Base-by-base conservation (phyloP, 2,797 vertebrate species). In the Megalops cyprinoides region DNA sequence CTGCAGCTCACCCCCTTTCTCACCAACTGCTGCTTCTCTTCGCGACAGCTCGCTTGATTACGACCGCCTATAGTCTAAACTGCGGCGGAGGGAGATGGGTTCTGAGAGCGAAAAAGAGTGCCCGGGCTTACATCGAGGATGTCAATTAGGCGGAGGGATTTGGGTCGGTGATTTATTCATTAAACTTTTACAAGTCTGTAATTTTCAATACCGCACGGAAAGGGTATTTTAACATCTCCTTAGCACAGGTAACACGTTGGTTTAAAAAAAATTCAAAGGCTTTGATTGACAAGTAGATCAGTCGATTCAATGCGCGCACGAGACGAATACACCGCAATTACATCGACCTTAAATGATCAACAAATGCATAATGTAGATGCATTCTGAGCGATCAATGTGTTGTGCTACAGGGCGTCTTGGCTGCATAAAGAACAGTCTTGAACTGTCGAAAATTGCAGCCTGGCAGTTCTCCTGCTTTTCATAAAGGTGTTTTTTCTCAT, bases 31-130 rank as follows among this genome's bases (percentile, higher is more conserved):
- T 84, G 78, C 83, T 77, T 88, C 81, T 74, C 89, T 85, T 79
- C 85, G 85, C 84, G 76, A 83, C 84, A 84, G 84, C 80, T 85
- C 87, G 78, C 84, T 86, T 84, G 86, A 86, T 91, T 93, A 93
- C 94, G 94, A 90, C 91, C 90, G 89, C 90, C 92, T 91, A 89
- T 89, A 91, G 88, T 88, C 87, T 67, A 42, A 58, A 73, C 65
- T 90, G 86, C 86, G 91, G 96, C 95, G 96, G 96, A 96, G 89
- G 95, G 89, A 93, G 77, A 90, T 85, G 76, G 74, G 10, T 87
- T 77, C 82, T 56, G 23, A 74, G 51, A 53, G 73, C 74, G 74
- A 56, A 53, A 46, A 37, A 79, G 28, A 67, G 92, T 86, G 87
- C 84, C 65, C 76, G 84, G 89, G 85, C 81, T 84, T 67, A 79